Conservation (phyloP, 2,888 invertebrate species). For the Drosophila bunnanda region DNA sequence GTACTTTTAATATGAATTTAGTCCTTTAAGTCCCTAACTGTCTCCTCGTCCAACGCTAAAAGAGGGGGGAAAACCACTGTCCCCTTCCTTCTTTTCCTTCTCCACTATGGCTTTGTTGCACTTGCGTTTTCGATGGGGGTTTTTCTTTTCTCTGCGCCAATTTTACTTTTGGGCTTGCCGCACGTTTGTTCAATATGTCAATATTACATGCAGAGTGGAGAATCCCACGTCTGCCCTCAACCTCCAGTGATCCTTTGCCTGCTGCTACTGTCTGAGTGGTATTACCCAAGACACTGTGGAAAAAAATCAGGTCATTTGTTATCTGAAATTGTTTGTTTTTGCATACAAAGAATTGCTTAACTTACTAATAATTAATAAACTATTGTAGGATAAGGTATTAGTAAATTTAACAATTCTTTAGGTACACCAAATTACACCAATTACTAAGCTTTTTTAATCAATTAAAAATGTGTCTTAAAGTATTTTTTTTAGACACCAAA, state of each 20-base stretch:
- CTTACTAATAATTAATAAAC: no score
- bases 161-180: constrained; percentile 57
- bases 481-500: no score
- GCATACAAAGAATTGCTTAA: neutral
- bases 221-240: constrained; percentile 51
- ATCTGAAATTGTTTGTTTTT: neutral
- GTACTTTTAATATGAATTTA: constrained; percentile 79
- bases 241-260: constrained; percentile 12
- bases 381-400: neutral
- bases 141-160: constrained; percentile 51
- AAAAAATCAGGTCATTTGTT: neutral
- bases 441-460: no score
- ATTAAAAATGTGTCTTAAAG: no score
- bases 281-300: constrained; percentile 49
- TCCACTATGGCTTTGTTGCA: constrained; percentile 53
- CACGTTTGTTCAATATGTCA: constrained; percentile 81
- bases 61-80: constrained; percentile 11
- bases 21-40: constrained; percentile 73
- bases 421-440: no score
- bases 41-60: constrained; percentile 41
- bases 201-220: constrained; percentile 70
- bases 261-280: constrained; percentile 56
- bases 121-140: constrained; percentile 48
- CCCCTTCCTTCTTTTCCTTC: constrained; percentile 3
- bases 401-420: no score